These are phyloP conservation scores for Polyommatus icarus DNA, from an alignment of 2,888 invertebrate genomes.

Conservation along the genomic window DNA sequence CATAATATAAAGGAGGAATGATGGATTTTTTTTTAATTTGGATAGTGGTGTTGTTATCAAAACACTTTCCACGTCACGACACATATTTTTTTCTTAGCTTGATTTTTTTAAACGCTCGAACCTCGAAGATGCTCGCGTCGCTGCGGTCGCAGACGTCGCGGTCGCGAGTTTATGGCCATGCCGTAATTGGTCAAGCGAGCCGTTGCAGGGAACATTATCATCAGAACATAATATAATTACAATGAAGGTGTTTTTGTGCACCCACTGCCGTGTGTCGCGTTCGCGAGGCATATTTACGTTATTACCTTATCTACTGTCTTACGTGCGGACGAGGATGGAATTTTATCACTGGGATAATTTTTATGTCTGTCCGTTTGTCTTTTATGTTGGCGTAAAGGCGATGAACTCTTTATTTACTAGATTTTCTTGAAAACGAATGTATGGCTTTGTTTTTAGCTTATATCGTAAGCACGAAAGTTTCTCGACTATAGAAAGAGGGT, in stretches of 20 bases:
- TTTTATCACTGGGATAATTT: neutral
- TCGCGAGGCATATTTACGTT: neutral
- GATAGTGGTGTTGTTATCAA: no score
- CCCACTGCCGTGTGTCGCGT: neutral
- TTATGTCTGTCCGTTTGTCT: neutral
- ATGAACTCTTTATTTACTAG: neutral
- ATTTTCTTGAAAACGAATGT: neutral
- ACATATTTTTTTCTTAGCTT: no score
- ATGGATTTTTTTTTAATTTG: no score
- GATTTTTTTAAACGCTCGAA: no score
- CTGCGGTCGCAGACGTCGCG: neutral
- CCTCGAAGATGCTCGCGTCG: no score
- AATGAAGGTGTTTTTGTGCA: slow-evolving; percentile 6
- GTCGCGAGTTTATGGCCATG: neutral
- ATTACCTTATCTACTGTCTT: slow-evolving; percentile 10
- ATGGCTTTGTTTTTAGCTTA: neutral
- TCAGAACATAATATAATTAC: slow-evolving; percentile 21
- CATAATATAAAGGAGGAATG: no score
- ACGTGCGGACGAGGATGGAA: neutral
- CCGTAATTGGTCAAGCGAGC: slow-evolving; percentile 20
- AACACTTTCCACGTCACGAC: no score
- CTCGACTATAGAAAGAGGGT: no score
- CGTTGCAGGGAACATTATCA: slow-evolving; percentile 26
- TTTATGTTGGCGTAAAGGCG: neutral
- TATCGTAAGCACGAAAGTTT: no score